phyloP scores from a whole-genome alignment of 2,888 invertebrate genomes.

The Chaetogeoica ovagalla region DNA sequence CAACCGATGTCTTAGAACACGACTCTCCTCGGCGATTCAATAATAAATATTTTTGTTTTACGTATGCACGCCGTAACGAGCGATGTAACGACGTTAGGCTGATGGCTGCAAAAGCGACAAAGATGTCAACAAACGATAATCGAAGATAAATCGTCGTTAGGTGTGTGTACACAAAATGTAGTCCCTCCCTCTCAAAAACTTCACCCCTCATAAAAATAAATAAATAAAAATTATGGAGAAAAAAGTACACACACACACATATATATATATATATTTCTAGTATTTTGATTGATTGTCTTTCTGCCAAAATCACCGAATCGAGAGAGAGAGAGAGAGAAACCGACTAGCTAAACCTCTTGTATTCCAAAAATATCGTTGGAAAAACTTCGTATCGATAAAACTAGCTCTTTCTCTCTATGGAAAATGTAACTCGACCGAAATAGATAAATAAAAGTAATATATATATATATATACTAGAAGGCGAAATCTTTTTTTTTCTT shows the following conservation, averaged over 20 bases:
- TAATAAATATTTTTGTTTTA: conserved; percentile 23
- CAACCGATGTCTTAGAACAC: background rate
- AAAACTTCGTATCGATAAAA: conserved; percentile 28
- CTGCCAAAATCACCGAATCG: background rate
- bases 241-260: conserved; percentile 24
- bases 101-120: background rate
- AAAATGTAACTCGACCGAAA: conserved; percentile 23
- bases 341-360: conserved; percentile 6
- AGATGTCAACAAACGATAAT: conserved; percentile 45
- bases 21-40: background rate
- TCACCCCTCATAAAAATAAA: background rate
- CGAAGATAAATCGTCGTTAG: conserved; percentile 40
- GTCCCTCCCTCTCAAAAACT: conserved; percentile 1
- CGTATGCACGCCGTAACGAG: background rate
- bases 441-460: conserved; percentile 32
- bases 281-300: conserved; percentile 41
- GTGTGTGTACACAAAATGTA: background rate
- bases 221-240: conserved; percentile 34
- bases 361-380: conserved; percentile 18
- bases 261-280: background rate
- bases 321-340: background rate
- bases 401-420: conserved; percentile 20
- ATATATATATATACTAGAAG: background rate
- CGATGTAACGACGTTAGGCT: conserved; percentile 9
- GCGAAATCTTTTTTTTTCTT: conserved; percentile 28